A percentile compares a stretch with the other conserved stretches of the same genome.
phyloP scores from a whole-genome alignment of 2,888 invertebrate genomes.

The Yponomeuta cagnagella region DNA sequence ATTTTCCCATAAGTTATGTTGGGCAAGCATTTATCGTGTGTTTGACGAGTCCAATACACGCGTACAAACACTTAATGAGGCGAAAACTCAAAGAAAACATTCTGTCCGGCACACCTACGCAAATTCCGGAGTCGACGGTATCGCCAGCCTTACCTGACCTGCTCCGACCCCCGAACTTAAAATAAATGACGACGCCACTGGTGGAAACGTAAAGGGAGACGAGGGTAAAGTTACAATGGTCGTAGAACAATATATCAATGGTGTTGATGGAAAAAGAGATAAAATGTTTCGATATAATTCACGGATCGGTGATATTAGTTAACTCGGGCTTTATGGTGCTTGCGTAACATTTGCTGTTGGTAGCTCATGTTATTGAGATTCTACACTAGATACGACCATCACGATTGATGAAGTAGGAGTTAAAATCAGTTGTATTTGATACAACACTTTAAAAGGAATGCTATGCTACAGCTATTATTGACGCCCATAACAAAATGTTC shows the following conservation, averaged over 20 bases:
- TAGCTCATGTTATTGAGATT: constrained; percentile 10
- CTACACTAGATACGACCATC: neutral
- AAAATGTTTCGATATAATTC: constrained; percentile 16
- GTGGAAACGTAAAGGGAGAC: neutral
- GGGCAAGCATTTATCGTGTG: constrained; percentile 53
- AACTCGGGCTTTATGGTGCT: neutral
- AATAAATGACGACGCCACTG: neutral
- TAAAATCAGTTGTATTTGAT: neutral
- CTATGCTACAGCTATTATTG: neutral
- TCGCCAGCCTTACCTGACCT: constrained; percentile 24
- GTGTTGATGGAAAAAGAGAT: constrained; percentile 16
- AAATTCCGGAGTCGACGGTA: constrained; percentile 36
- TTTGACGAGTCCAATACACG: constrained; percentile 46
- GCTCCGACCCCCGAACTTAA: neutral
- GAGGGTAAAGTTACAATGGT: constrained; percentile 7
- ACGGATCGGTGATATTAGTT: constrained; percentile 15
- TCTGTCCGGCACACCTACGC: constrained; percentile 49
- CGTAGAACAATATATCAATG: constrained; percentile 14
- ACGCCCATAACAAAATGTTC: neutral
- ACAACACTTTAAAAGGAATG: neutral
- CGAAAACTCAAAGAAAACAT: constrained; percentile 63
- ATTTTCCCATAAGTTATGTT: constrained; percentile 57
- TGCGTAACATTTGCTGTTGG: constrained; percentile 10
- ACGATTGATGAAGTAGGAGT: constrained; percentile 5
- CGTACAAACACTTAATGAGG: constrained; percentile 66